Percentiles rank a stretch among this genome's conserved stretches.
phyloP scores from a whole-genome alignment of 2,888 invertebrate genomes.

The Pachycephus smyrnensis region DNA sequence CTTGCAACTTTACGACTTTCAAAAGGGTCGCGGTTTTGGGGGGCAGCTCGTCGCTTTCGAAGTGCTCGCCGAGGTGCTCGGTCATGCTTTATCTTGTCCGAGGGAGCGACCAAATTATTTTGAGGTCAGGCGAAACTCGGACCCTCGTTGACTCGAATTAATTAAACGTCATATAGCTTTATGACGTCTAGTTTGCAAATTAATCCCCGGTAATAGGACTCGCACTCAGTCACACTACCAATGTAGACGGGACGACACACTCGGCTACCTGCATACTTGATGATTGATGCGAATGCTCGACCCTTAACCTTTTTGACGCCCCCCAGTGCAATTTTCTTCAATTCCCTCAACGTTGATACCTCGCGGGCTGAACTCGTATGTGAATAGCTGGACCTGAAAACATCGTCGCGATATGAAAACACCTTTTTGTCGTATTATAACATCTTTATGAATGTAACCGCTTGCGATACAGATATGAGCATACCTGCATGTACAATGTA shows the following conservation, averaged over 20 bases:
- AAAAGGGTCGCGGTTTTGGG: slow-evolving; percentile 40
- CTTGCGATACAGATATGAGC: not conserved
- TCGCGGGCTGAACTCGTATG: not conserved
- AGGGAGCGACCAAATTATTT: slow-evolving; percentile 29
- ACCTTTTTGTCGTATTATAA: not conserved
- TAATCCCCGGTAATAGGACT: slow-evolving; percentile 39
- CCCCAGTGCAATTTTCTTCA: not conserved
- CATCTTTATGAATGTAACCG: not conserved
- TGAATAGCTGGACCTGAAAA: not conserved
- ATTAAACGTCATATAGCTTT: slow-evolving; percentile 39
- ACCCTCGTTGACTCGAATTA: slow-evolving; percentile 39
- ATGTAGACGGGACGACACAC: slow-evolving; percentile 22
- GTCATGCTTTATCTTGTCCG: slow-evolving; percentile 29
- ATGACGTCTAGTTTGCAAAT: slow-evolving; percentile 45
- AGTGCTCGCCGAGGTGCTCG: slow-evolving; percentile 21
- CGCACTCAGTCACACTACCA: slow-evolving; percentile 10
- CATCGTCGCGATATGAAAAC: not conserved
- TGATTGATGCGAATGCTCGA: not conserved
- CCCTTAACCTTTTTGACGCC: not conserved
- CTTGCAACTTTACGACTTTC: slow-evolving; percentile 42
- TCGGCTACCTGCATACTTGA: slow-evolving; percentile 19
- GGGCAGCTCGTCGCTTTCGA: slow-evolving; percentile 29
- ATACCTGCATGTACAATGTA: not conserved
- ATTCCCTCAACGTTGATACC: not conserved
- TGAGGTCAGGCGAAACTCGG: slow-evolving; percentile 37